Base-by-base conservation (phyloP, 2,888 invertebrate species). In the Agrilus cyanescens region DNA sequence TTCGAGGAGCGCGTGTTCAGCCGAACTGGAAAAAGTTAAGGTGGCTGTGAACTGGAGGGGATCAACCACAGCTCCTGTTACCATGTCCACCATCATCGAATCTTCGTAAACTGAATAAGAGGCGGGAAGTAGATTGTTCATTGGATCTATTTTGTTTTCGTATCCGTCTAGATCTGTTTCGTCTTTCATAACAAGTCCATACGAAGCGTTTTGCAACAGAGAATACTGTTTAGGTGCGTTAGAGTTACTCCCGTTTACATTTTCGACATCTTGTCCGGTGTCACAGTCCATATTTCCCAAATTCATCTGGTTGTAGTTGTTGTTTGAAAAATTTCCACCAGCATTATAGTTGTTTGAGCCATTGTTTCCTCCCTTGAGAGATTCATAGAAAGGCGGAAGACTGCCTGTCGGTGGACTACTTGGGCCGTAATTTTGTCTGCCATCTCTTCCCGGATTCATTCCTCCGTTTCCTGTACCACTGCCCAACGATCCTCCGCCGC, bases 331-430 rank as follows among this genome's bases (percentile, higher is more conserved):
- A 51, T 71, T 75, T 30, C 79, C 72, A 55, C 76, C 78, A 3
- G 79, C 78, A 58, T 82, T 82, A 57, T 78, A 85, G 46, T 72
- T 72, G 52, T 74, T 75, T 38, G 73, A 72, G 10, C 78, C 74
- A 51, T 78, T 80, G 57, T 83, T 85, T 12, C 86, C 85, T 39
- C 80, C 79, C 64, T 89, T 89, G 0, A 89, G 71, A 8, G 85
- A 85, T 66, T 88, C 88, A 63, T 88, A 88, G 59, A 89, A 89
- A 1, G 88, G 88, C n/a, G 89, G 89, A 46, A 89, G 68, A 40
- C 86, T 85, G 12, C 86, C 87, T 1, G 86, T 87, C 2, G 88
- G 88, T 40, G 88, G 88, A 55, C 87, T 88, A 53, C 85, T 87
- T 6, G 88, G 88, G 3, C 87, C 87, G 60, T 88, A 88, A 62